Evolutionary conservation across 2,797 vertebrate genomes (phyloP), one percentile per base, ranked within the genome.

Genomic region (Gambusia yucatana): DNA sequence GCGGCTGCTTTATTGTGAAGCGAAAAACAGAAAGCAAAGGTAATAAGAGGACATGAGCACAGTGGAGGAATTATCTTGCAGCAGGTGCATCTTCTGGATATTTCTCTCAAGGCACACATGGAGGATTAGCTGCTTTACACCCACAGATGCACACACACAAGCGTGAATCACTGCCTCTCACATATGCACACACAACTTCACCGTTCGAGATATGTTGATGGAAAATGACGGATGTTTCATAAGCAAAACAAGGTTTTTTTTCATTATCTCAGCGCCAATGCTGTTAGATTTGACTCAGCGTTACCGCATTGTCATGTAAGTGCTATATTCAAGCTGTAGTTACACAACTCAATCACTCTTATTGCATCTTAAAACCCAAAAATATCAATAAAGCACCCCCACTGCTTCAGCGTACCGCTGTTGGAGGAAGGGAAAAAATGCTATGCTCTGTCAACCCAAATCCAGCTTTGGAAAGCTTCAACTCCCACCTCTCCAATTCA

Each of bases 401-500:
- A 73, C 79, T 79, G 88, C 84, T 90, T 89, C 81, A 70, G 83
- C 88, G 70, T n/a, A n/a, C 83, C 22, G 20, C 85, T 77, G 79
- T 63, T n/a, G 55, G 41, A 59, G 84, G 77, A 82, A 61, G 81
- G 80, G 50, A 9, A 82, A 86, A 83, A 76, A 90, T 89, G 91
- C 82, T 84, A 88, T 85, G 88, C 91, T 91, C 90, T 85, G 92
- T 90, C 91, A 81, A 90, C 90, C 89, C 87, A 92, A 91, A 93
- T 94, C 91, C 88, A 85, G 90, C 90, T 94, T 83, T 91, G 88
- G 84, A 93, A 91, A 87, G 87, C 88, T 87, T 92, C 79, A 25
- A 88, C 92, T 91, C 91, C 92, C 85, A 92, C 92, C 90, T 90
- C 87, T 81, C 85, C 89, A 79, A 90, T 93, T 92, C 88, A 85